Conservation (phyloP, 2,888 invertebrate genomes). For the Trissolcus brochymenae region DNA sequence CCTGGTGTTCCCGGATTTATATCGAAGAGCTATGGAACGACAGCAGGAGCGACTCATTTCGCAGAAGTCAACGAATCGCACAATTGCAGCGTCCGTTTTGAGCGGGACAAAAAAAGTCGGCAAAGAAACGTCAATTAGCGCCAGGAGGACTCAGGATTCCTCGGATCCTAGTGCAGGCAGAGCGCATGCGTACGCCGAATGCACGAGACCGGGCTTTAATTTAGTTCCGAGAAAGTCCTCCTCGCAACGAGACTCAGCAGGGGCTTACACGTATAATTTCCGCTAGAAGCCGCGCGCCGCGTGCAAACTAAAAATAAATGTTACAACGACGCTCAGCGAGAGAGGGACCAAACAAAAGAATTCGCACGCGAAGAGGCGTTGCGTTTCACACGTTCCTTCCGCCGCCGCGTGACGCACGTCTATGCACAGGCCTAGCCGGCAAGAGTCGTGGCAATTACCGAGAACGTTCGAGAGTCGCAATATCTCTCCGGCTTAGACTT, state of each 20-base stretch:
- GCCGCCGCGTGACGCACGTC: conserved; percentile 50
- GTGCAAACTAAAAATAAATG: conserved; percentile 58
- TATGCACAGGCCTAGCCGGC: conserved; percentile 21
- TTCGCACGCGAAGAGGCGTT: conserved; percentile 57
- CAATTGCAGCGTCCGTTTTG: conserved; percentile 23
- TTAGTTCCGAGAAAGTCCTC: conserved; percentile 52
- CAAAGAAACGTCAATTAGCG: conserved; percentile 34
- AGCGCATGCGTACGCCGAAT: conserved; percentile 39
- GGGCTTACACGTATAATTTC: conserved; percentile 54
- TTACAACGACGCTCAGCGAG: conserved; percentile 43
- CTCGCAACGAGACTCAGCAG: conserved; percentile 35
- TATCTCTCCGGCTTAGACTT: not conserved
- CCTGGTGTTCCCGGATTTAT: no score
- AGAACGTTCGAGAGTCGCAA: conserved; percentile 28
- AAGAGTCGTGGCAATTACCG: conserved; percentile 22
- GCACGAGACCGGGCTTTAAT: conserved; percentile 51
- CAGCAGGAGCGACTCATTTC: conserved; percentile 10
- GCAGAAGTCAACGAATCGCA: conserved; percentile 30
- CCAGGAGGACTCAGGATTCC: conserved; percentile 11
- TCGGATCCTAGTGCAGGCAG: conserved; percentile 29
- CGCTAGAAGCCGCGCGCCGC: conserved; percentile 50
- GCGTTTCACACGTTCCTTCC: conserved; percentile 58
- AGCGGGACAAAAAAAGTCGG: not conserved
- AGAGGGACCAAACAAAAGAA: conserved; percentile 55
- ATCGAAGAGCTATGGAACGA: conserved; percentile 3